These are phyloP conservation scores for Propithecus perrieri DNA, from an alignment of 2,797 vertebrate genomes.

Conservation along the genomic window DNA sequence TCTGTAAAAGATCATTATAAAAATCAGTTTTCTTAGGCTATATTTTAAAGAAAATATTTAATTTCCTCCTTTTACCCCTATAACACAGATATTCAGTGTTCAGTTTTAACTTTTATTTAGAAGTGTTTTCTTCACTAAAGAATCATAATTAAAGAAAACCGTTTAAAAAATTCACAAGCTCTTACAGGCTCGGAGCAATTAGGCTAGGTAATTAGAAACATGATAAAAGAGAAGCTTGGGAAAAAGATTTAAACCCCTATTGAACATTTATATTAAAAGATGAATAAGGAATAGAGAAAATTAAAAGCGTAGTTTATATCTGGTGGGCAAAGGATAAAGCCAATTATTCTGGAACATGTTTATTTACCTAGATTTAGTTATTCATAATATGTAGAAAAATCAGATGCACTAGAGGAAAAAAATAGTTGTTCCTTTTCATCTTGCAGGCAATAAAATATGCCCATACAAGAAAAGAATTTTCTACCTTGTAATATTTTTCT, in stretches of 20 bases:
- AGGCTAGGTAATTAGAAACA: slow-evolving; percentile 84
- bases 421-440: slow-evolving; percentile 33
- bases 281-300: slow-evolving; percentile 79
- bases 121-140: slow-evolving; percentile 70
- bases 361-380: slow-evolving; percentile 74
- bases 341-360: slow-evolving; percentile 73
- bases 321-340: slow-evolving; percentile 79
- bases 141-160: slow-evolving; percentile 84
- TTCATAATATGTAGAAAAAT: slow-evolving; percentile 45
- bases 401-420: slow-evolving; percentile 5
- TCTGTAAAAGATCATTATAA: not conserved
- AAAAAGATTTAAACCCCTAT: slow-evolving; percentile 81
- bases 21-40: not conserved
- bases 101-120: slow-evolving; percentile 53
- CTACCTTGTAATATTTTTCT: slow-evolving; percentile 30
- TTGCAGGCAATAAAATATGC: not conserved
- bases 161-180: slow-evolving; percentile 76
- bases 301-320: slow-evolving; percentile 79
- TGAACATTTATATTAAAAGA: slow-evolving; percentile 84
- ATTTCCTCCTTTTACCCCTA: not conserved
- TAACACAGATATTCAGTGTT: not conserved
- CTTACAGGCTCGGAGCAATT: slow-evolving; percentile 82
- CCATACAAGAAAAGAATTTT: not conserved
- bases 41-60: slow-evolving; percentile 13
- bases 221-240: slow-evolving; percentile 81